Evolutionary conservation across 1,140 invertebrate genomes (phyloP).

Genomic region (Spodoptera frugiperda): DNA sequence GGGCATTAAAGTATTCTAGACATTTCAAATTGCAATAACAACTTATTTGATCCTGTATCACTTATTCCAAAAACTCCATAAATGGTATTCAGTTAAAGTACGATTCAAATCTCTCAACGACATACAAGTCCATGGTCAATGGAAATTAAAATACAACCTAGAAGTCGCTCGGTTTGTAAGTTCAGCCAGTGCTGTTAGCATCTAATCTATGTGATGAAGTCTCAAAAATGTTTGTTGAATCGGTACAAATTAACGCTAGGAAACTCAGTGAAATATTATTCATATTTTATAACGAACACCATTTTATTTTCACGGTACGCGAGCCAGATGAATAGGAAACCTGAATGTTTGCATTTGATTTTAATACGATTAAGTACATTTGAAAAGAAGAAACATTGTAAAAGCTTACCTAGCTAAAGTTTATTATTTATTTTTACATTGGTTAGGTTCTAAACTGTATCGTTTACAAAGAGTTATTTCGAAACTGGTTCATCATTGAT

Average conservation of each 20-base stretch:
- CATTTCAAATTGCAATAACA: too few relatives aligned
- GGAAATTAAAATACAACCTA: not conserved
- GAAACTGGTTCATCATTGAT: too few relatives aligned
- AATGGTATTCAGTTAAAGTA: too few relatives aligned
- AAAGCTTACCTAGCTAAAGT: not conserved
- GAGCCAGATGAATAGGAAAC: conserved; percentile 15
- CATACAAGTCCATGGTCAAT: not conserved
- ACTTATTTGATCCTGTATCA: too few relatives aligned
- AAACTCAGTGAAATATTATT: conserved; percentile 35
- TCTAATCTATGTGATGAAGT: conserved; percentile 24
- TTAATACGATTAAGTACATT: conserved; percentile 24
- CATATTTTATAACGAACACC: conserved; percentile 42
- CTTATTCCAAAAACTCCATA: too few relatives aligned
- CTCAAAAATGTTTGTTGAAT: conserved; percentile 37
- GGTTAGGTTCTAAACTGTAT: too few relatives aligned
- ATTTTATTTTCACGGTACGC: conserved; percentile 32
- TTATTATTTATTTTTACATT: not conserved
- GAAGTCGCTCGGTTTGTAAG: too few relatives aligned
- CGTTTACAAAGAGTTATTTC: too few relatives aligned
- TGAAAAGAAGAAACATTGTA: conserved; percentile 25
- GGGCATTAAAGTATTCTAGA: too few relatives aligned
- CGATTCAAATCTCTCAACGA: too few relatives aligned
- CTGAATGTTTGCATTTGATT: conserved; percentile 33
- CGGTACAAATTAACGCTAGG: conserved; percentile 30
- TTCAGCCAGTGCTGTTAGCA: not conserved